A percentile compares a stretch with the other conserved stretches of the same genome.
These are phyloP conservation scores for Drosophila seguyi DNA, from an alignment of 1,140 invertebrate genomes.

Conservation along the genomic window DNA sequence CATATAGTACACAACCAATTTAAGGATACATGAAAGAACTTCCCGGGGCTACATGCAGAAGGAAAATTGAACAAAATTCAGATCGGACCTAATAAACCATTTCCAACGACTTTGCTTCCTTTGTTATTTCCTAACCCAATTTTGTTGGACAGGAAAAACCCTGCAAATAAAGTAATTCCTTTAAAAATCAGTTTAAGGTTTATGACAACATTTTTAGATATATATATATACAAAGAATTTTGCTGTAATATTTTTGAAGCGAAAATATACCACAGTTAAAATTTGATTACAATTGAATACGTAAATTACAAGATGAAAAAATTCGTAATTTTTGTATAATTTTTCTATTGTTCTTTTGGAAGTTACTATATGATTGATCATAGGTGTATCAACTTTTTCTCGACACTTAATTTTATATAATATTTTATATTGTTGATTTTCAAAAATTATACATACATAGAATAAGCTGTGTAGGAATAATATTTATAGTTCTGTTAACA, in stretches of 20 bases:
- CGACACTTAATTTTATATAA: not conserved
- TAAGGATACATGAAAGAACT: not conserved
- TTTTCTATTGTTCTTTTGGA: too few species aligned
- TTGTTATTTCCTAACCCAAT: not conserved
- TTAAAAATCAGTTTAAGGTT: not conserved
- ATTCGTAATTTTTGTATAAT: too few species aligned
- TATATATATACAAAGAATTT: too few species aligned
- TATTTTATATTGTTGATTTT: not conserved
- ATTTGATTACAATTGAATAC: too few species aligned
- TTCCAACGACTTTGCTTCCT: not conserved
- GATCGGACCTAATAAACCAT: not conserved
- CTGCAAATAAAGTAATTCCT: not conserved
- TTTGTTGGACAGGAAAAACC: not conserved
- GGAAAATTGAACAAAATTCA: not conserved
- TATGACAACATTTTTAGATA: too few species aligned
- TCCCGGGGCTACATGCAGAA: not conserved
- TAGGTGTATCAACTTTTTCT: too few species aligned
- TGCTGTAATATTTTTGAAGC: too few species aligned
- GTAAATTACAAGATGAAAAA: too few species aligned
- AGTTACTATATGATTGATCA: too few species aligned
- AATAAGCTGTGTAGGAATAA: not conserved
- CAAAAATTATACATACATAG: not conserved
- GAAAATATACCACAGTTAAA: too few species aligned
- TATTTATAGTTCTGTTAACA: not conserved
- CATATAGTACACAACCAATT: not conserved